Percentiles rank a stretch among this genome's conserved stretches.
Evolutionary conservation across 2,113 vertebrate genomes (phyloP).

Genomic region (Caretta caretta): DNA sequence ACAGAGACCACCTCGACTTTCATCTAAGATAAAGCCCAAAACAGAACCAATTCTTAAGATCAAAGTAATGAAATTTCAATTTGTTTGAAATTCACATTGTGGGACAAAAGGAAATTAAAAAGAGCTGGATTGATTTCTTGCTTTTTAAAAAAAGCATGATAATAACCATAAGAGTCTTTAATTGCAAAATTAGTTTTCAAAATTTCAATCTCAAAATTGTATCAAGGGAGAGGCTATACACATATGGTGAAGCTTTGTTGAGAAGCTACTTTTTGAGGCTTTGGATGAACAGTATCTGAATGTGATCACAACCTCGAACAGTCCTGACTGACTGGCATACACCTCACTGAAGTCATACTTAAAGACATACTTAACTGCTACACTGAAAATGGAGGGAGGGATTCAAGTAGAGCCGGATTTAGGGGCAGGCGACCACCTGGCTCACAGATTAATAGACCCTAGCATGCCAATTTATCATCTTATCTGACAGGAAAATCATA

Average conservation of each 20-base stretch:
- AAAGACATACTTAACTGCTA: neutral
- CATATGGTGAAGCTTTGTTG: neutral
- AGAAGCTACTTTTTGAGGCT: neutral
- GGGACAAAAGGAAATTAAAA: neutral
- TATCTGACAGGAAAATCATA: too few relatives aligned
- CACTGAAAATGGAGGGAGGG: neutral
- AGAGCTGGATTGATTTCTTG: neutral
- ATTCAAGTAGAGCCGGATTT: too few relatives aligned
- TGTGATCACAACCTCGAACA: neutral
- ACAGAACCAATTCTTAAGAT: neutral
- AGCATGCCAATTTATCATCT: too few relatives aligned
- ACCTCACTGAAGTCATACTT: neutral
- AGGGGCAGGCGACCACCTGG: too few relatives aligned
- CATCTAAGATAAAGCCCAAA: neutral
- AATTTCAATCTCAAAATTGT: neutral
- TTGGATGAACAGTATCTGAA: neutral
- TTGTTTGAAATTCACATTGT: neutral
- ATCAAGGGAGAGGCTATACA: neutral
- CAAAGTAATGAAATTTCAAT: accelerated
- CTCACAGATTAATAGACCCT: too few relatives aligned
- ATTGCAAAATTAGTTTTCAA: neutral
- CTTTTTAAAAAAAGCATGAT: neutral
- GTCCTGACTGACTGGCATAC: accelerated
- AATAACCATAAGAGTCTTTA: neutral
- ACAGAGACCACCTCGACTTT: neutral